A percentile compares a stretch with the other conserved stretches of the same genome.
Evolutionary conservation across 2,797 vertebrate species (phyloP).

Genomic region (Tragelaphus eurycerus): DNA sequence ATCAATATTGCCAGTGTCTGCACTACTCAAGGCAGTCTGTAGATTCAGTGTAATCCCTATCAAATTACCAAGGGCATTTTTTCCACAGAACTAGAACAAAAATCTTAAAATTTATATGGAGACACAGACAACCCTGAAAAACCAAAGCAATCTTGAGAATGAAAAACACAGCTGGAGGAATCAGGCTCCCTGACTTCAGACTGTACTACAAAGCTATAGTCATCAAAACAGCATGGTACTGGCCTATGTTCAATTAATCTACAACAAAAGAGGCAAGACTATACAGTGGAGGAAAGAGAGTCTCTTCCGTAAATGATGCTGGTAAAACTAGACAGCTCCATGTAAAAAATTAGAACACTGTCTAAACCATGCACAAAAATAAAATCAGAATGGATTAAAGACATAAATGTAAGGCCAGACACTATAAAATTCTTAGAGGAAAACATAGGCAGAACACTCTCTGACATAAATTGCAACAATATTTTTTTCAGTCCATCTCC

Average conservation of each 20-base stretch:
- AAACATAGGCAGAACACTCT: background rate
- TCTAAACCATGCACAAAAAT: background rate
- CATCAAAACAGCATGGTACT: background rate
- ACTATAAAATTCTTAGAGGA: background rate
- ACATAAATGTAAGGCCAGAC: background rate
- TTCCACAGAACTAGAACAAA: background rate
- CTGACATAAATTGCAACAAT: background rate
- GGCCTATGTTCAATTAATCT: background rate
- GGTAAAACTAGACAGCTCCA: background rate
- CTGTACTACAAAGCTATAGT: background rate
- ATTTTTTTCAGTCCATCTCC: background rate
- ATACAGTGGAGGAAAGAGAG: background rate
- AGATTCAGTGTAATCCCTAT: background rate
- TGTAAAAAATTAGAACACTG: background rate
- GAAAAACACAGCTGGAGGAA: background rate
- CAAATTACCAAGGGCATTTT: background rate
- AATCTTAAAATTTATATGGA: background rate
- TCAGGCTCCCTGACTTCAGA: background rate
- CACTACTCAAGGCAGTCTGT: background rate
- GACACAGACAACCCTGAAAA: background rate
- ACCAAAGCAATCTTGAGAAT: background rate
- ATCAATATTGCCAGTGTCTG: background rate
- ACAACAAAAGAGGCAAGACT: background rate
- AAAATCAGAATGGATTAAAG: background rate
- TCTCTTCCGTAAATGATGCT: background rate